Percentiles rank a stretch among this genome's conserved stretches.
These are phyloP conservation scores for Kryphioiulus occultus DNA, from an alignment of 2,888 invertebrate species.

Conservation along the genomic window DNA sequence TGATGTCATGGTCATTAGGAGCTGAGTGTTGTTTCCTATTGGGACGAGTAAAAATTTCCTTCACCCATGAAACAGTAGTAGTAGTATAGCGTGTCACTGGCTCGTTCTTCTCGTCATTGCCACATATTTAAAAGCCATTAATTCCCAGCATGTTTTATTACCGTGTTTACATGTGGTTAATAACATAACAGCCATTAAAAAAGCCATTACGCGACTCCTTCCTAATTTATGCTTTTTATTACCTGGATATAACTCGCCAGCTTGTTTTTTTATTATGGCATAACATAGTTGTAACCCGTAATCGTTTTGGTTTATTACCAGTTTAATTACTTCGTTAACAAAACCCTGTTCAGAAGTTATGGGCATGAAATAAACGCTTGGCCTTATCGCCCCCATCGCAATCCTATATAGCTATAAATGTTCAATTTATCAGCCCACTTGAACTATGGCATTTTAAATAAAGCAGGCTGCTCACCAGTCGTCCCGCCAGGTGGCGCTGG, in stretches of 20 bases:
- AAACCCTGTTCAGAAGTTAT: background rate
- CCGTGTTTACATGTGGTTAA: slow-evolving; percentile 34
- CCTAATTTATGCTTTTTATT: slow-evolving; percentile 13
- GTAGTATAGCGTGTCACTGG: slow-evolving; percentile 13
- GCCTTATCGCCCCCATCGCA: background rate
- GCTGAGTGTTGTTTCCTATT: background rate
- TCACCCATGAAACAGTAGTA: no score
- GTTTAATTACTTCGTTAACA: slow-evolving; percentile 19
- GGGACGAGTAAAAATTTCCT: background rate
- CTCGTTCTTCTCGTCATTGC: slow-evolving; percentile 20
- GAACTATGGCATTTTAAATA: background rate
- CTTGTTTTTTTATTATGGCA: background rate
- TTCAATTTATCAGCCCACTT: slow-evolving; percentile 9
- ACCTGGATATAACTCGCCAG: background rate
- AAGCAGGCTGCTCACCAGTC: background rate
- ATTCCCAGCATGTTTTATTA: background rate
- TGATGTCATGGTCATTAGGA: background rate
- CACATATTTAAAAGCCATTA: slow-evolving; percentile 35
- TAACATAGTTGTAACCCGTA: background rate
- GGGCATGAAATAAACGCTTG: background rate
- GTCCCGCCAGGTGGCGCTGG: background rate
- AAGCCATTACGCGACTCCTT: background rate
- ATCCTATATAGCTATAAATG: slow-evolving; percentile 21
- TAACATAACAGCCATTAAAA: slow-evolving; percentile 24
- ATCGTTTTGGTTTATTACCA: slow-evolving; percentile 6